Evolutionary conservation across 1,140 invertebrate genomes (phyloP).

Genomic region (Branchinecta lindahli): DNA sequence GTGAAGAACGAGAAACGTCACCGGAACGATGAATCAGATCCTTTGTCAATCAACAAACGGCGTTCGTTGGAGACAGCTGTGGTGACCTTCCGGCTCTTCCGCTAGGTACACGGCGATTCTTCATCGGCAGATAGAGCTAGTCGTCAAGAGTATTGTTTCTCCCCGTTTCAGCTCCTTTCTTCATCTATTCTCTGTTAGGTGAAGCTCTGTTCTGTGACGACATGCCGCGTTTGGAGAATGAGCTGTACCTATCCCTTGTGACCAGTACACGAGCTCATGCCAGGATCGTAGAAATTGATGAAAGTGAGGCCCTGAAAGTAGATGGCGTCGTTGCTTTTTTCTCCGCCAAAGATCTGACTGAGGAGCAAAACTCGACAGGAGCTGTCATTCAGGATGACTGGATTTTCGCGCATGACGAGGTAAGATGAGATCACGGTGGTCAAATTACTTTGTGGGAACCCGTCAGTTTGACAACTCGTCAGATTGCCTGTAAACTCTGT

Average conservation of each 20-base stretch:
- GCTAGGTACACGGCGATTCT: no score
- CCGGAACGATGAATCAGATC: no score
- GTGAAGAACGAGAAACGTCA: no score
- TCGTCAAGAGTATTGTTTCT: no score
- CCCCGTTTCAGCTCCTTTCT: no score
- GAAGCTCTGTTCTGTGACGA: slow-evolving; percentile 87
- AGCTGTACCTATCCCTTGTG: slow-evolving; percentile 60
- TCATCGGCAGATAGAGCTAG: no score
- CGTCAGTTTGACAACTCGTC: no score
- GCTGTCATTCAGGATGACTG: slow-evolving; percentile 58
- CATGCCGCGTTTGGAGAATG: slow-evolving; percentile 50
- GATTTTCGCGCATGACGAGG: slow-evolving; percentile 49
- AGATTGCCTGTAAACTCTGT: no score
- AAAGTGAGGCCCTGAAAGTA: slow-evolving; percentile 47
- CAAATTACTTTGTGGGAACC: no score
- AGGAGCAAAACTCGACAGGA: slow-evolving; percentile 45
- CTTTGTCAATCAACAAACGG: no score
- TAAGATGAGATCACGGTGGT: slow-evolving; percentile 22
- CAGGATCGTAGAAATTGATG: slow-evolving; percentile 56
- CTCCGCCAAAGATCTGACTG: slow-evolving; percentile 48
- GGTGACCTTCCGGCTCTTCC: no score
- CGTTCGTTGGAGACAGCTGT: no score
- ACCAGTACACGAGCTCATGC: slow-evolving; percentile 63
- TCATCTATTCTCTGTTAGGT: slow-evolving; percentile 33
- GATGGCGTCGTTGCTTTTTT: slow-evolving; percentile 59